These are phyloP conservation scores for Lutjanus argentimaculatus DNA, from an alignment of 2,797 vertebrate genomes.

Conservation along the genomic window DNA sequence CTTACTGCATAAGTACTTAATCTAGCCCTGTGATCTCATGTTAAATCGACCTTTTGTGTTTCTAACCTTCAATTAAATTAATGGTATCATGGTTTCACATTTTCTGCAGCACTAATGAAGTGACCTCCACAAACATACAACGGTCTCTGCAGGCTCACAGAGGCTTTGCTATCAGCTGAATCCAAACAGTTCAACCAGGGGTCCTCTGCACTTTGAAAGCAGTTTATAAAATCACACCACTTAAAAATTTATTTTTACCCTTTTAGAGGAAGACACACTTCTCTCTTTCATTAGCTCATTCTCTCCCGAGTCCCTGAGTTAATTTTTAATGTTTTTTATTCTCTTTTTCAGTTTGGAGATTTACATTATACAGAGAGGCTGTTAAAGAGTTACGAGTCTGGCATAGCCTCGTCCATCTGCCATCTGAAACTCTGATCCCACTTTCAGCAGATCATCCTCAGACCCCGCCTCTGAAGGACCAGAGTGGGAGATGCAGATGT, in stretches of 20 bases:
- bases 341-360: conserved; percentile 25
- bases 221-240: conserved; percentile 16
- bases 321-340: conserved; percentile 56
- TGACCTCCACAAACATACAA: background rate
- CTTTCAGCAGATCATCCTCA: conserved; percentile 9
- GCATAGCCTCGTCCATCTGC: conserved; percentile 50
- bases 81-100: background rate
- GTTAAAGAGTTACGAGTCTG: conserved; percentile 44
- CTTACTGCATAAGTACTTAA: background rate
- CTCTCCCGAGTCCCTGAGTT: conserved; percentile 4
- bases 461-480: conserved; percentile 10
- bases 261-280: background rate
- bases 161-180: background rate
- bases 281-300: background rate
- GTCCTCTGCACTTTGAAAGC: background rate
- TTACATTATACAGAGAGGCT: conserved; percentile 50
- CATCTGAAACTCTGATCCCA: conserved; percentile 19
- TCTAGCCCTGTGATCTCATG: background rate
- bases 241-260: conserved; percentile 19
- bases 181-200: background rate
- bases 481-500: conserved; percentile 34
- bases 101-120: background rate
- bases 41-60: background rate
- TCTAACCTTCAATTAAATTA: background rate
- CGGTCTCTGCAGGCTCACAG: background rate